Evolutionary conservation across 2,797 vertebrate species (phyloP).

Genomic region (Lates japonicus): DNA sequence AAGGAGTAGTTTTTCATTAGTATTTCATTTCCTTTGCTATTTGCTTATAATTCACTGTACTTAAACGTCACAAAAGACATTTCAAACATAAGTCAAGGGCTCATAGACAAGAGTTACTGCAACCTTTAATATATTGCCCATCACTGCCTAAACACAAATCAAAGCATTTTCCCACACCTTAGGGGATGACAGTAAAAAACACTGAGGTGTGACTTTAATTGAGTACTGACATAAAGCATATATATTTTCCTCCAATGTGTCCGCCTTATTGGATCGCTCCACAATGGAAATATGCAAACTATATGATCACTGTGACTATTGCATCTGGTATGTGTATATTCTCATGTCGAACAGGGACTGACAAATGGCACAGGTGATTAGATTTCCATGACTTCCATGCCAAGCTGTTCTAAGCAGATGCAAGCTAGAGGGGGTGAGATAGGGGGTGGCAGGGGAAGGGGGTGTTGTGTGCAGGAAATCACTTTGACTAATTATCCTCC

Average conservation of each 20-base stretch:
- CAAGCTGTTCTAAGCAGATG: conserved; percentile 67
- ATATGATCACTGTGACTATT: background rate
- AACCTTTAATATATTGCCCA: background rate
- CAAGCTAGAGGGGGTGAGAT: conserved; percentile 12
- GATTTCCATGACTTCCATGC: conserved; percentile 47
- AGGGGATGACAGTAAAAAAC: background rate
- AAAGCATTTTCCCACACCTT: background rate
- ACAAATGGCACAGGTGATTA: conserved; percentile 28
- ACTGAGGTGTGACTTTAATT: background rate
- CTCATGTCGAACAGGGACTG: conserved; percentile 25
- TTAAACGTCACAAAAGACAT: background rate
- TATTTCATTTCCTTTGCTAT: background rate
- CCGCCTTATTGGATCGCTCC: background rate
- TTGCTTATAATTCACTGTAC: background rate
- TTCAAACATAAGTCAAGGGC: background rate
- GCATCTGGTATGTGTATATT: conserved; percentile 25
- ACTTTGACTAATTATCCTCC: conserved; percentile 80
- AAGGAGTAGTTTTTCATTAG: background rate
- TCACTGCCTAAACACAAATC: background rate
- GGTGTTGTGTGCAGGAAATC: conserved; percentile 57
- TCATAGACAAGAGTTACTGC: background rate
- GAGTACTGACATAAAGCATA: background rate
- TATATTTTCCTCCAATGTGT: background rate
- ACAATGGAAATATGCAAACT: conserved; percentile 1
- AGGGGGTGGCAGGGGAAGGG: background rate